Percentiles rank a stretch among this genome's conserved stretches.
These are phyloP conservation scores for Anseranas semipalmata DNA, from an alignment of 2,113 vertebrate genomes.

Conservation along the genomic window DNA sequence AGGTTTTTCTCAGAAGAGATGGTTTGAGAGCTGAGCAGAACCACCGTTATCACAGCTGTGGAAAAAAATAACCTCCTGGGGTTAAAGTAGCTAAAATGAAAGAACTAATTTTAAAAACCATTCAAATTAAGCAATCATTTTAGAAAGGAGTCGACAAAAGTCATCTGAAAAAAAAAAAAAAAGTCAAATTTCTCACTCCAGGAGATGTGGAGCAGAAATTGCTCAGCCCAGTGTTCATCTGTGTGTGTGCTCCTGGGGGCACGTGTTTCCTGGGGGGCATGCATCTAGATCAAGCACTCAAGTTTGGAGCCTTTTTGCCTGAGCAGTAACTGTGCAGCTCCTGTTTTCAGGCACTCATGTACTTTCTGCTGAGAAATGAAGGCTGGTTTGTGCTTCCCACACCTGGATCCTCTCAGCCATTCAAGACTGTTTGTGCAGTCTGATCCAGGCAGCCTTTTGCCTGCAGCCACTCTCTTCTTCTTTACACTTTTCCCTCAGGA, in stretches of 20 bases:
- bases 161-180: not conserved
- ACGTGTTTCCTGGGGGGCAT: accelerated
- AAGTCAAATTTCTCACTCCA: not conserved
- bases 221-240: not conserved
- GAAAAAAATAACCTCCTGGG: no score
- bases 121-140: not conserved
- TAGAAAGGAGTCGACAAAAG: not conserved
- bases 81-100: not conserved
- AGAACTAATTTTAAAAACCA: not conserved
- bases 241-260: not conserved
- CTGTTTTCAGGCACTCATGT: not conserved
- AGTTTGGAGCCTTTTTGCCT: not conserved
- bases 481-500: not conserved
- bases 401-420: accelerated
- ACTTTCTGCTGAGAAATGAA: not conserved
- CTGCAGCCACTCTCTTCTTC: not conserved
- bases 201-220: not conserved
- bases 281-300: not conserved
- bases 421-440: not conserved
- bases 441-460: not conserved
- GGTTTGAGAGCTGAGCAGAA: not conserved
- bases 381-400: not conserved
- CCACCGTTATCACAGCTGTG: not conserved
- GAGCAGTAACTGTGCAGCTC: not conserved
- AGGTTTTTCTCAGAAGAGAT: not conserved